Percentiles rank a stretch among this genome's conserved stretches.
These are phyloP conservation scores for Pseudococcus jackbeardsleyi DNA, from an alignment of 2,888 invertebrate species.

Conservation along the genomic window DNA sequence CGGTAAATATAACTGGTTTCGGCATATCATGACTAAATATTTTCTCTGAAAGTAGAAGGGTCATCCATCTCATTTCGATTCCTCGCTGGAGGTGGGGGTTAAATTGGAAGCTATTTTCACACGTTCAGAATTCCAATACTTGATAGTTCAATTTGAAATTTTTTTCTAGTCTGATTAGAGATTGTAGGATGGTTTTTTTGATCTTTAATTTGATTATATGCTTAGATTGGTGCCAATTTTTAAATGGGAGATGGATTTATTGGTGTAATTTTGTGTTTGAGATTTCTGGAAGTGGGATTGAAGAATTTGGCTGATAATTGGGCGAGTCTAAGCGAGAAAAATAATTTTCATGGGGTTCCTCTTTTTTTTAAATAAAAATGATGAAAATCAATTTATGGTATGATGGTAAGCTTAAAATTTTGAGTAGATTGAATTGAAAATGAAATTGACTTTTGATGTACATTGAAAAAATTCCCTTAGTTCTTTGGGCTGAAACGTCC, in stretches of 20 bases:
- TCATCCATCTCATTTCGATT: not conserved
- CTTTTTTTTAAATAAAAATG: too few relatives aligned
- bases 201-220: not conserved
- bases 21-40: constrained; percentile 44
- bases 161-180: not conserved
- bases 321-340: too few relatives aligned
- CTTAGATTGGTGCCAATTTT: not conserved
- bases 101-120: constrained; percentile 32
- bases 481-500: too few relatives aligned
- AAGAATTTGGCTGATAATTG: too few relatives aligned
- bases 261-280: not conserved
- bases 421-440: too few relatives aligned
- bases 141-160: not conserved
- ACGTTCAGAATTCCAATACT: constrained; percentile 13
- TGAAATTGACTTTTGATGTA: too few relatives aligned
- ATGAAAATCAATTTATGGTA: too few relatives aligned
- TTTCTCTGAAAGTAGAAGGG: constrained; percentile 40
- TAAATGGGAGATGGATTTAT: not conserved
- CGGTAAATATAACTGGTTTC: constrained; percentile 44
- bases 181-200: not conserved
- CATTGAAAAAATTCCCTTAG: too few relatives aligned
- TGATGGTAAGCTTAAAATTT: too few relatives aligned
- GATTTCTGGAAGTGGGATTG: too few relatives aligned
- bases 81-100: not conserved
- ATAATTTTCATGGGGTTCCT: too few relatives aligned